Evolutionary conservation across 1,140 invertebrate species (phyloP).

Genomic region (Lepidotrigona ventralis): DNA sequence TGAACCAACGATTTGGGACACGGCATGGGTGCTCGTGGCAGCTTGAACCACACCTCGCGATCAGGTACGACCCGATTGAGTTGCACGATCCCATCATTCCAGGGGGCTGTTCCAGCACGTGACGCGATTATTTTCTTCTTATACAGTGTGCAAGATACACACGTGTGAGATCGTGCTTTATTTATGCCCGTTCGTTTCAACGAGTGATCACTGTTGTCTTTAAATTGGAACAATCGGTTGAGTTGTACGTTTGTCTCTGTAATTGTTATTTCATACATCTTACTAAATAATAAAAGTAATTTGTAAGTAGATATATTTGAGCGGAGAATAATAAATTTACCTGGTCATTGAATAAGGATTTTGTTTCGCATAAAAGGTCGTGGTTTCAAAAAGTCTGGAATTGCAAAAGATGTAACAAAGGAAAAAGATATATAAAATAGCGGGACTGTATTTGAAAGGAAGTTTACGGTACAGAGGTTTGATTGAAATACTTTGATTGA

Average conservation of each 20-base stretch:
- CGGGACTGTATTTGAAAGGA: no score
- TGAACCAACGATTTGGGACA: conserved; percentile 45
- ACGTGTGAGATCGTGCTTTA: not conserved
- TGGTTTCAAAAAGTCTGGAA: not conserved
- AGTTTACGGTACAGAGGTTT: not conserved
- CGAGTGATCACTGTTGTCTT: not conserved
- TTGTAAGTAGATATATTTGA: not conserved
- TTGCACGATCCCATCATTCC: not conserved
- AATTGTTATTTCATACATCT: not conserved
- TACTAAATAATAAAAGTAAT: not conserved
- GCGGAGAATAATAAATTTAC: no score
- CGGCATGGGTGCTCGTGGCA: conserved; percentile 24
- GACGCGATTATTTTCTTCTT: not conserved
- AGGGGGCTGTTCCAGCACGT: conserved; percentile 29
- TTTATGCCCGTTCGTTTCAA: not conserved
- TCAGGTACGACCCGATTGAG: not conserved
- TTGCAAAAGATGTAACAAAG: no score
- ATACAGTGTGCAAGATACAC: not conserved
- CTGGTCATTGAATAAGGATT: no score
- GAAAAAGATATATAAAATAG: no score
- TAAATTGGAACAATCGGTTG: not conserved
- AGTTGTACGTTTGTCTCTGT: not conserved
- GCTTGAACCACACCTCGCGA: not conserved
- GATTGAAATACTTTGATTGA: not conserved
- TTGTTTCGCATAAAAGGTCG: no score